phyloP scores from a whole-genome alignment of 2,797 vertebrate genomes.

The Macropodus opercularis region DNA sequence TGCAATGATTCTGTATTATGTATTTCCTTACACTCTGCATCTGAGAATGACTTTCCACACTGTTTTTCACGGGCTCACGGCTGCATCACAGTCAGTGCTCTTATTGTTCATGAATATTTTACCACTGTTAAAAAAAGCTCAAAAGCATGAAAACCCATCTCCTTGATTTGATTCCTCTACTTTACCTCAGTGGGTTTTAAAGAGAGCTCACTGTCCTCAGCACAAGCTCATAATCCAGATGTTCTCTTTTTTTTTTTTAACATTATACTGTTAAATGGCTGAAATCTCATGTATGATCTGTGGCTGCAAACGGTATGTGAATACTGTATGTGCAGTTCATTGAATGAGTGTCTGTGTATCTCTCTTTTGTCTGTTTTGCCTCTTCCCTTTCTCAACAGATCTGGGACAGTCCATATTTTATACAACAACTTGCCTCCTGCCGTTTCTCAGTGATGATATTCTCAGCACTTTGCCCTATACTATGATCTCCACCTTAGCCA shows the following conservation, averaged over 20 bases:
- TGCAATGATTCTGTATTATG: slow-evolving; percentile 31
- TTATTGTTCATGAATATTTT: slow-evolving; percentile 76
- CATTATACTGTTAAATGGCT: slow-evolving; percentile 47
- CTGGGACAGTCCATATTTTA: slow-evolving; percentile 99
- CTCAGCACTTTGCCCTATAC: slow-evolving; percentile 99
- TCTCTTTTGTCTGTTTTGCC: slow-evolving; percentile 71
- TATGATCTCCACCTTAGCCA: slow-evolving; percentile 99
- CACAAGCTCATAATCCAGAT: slow-evolving; percentile 40
- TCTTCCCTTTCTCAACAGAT: slow-evolving; percentile 88
- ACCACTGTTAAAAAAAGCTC: slow-evolving; percentile 65
- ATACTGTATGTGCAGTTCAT: slow-evolving; percentile 72
- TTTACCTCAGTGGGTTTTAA: slow-evolving; percentile 59
- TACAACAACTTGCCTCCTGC: slow-evolving; percentile 97
- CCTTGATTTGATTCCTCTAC: slow-evolving; percentile 58
- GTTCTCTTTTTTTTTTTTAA: slow-evolving; percentile 25
- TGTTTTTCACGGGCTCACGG: slow-evolving; percentile 52
- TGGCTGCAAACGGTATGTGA: slow-evolving; percentile 70
- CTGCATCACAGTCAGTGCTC: slow-evolving; percentile 66
- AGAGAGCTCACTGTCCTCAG: slow-evolving; percentile 47
- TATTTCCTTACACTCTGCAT: slow-evolving; percentile 32
- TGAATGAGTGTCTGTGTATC: slow-evolving; percentile 79
- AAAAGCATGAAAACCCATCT: slow-evolving; percentile 73
- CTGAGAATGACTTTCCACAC: slow-evolving; percentile 50
- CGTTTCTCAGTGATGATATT: slow-evolving; percentile 99
- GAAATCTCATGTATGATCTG: slow-evolving; percentile 41